Base-by-base conservation (phyloP, 2,113 vertebrate genomes). In the Ailuropoda melanoleuca region DNA sequence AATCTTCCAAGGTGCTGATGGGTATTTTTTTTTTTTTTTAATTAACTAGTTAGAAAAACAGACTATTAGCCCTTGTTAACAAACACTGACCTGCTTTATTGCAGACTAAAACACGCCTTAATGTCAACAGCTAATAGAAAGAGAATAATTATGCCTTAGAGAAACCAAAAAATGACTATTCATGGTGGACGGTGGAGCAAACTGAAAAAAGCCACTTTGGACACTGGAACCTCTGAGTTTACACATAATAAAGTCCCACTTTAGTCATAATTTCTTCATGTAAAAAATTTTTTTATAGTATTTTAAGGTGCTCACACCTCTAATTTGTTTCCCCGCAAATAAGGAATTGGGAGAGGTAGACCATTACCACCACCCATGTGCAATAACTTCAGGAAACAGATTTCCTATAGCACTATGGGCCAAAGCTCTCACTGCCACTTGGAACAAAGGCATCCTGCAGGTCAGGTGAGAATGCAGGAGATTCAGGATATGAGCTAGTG, bases 1-100 rank as follows among this genome's bases (percentile, higher is more conserved):
- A 93, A 89, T 89, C 53, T 78, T 87, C 64, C 66, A 88, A 83
- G 18, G 39, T 66, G n/a, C 53, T 88, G 13, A 90, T 46, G 31
- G 50, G n/a, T n/a, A n/a, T n/a, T n/a, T 18, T 90, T 55, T 26
- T 43, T 34, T 82, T 75, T 90, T 23, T 62, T 64, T 3, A 83
- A 83, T 43, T 82, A 95, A 80, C 37, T 90, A 11, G 64, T 64
- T 95, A 88, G 74, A 68, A 84, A 92, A 88, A 83, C 6, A 89
- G 31, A 85, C 46, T 6, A 12, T 68, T 48, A 82, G 43, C 75
- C 37, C 81, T 90, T 83, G 24, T 88, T 88, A 87, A 95, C 62
- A 75, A 95, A 92, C 74, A 96, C 31, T 81, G 90, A 81, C 39
- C 39, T 66, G 4, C 80, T 94, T 82, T 88, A 13, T 29, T 72